Base-by-base conservation (phyloP, 2,888 invertebrate genomes). In the Sturmia bella region DNA sequence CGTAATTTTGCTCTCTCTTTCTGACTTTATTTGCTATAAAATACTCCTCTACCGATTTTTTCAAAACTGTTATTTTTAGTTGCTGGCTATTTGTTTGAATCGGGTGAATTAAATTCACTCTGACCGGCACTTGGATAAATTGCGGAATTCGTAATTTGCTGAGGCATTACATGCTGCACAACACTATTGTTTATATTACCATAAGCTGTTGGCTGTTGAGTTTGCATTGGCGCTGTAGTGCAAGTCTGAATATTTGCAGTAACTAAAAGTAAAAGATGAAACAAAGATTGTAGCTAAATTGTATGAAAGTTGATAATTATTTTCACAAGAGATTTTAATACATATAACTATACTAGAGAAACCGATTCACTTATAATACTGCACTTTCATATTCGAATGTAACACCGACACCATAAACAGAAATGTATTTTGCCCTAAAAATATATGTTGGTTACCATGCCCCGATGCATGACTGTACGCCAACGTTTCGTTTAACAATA, bases 11-110 rank as follows among this genome's bases (percentile, higher is more conserved):
- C 12, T 21, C 21, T 19, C 48, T 48, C 48, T 48, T 11, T 11
- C 45, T 45, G 6, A 4, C 17, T 17, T 17, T 15, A 9, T 50
- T 50, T 50, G 50, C 21, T 13, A 50, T 50, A 17, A 19, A 2
- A 24, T 43, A 45, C 68, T 70, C 74, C 77, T 77, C 73, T 69
- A 69, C 80, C 77, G 73, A 70, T 80, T 76, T 69, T 66, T 15
- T 50, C 59, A 56, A 37, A 21, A 43, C 57, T 57, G 27, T 63
- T 32, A 24, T 76, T 68, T 39, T 56, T 59, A 32, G 78, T 61
- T 24, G 83, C 61, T 48, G 57, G 70, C 17, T 48, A 41, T 39
- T 77, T 78, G n/a, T 77, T 75, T 19, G 80, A 78, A 63, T 83
- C 83, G 2, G 52, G 41, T 11, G 37, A 66, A 66, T 52, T 50